Percentiles rank a stretch among this genome's conserved stretches.
Evolutionary conservation across 2,113 vertebrate genomes (phyloP).

Genomic region (Panthera tigris): DNA sequence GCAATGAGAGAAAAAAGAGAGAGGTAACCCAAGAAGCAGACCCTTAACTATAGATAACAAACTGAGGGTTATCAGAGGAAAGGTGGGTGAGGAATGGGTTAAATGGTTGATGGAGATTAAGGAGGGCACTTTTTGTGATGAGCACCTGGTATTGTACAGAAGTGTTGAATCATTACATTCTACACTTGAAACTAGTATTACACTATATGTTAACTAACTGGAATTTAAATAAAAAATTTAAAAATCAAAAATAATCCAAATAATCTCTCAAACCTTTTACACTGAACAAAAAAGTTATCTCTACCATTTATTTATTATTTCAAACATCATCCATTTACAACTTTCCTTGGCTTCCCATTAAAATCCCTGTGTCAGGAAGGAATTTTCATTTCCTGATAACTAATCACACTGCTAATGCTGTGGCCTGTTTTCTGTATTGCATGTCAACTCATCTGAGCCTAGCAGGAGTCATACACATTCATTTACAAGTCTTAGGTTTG

Average conservation of each 20-base stretch:
- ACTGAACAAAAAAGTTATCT: background rate
- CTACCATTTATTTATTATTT: background rate
- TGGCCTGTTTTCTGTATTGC: background rate
- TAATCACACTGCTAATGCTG: background rate
- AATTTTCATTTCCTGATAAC: background rate
- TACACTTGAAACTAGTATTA: background rate
- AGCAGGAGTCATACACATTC: background rate
- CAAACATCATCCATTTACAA: background rate
- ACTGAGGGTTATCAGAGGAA: background rate
- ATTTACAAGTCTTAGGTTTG: background rate
- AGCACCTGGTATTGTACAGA: background rate
- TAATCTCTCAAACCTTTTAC: background rate
- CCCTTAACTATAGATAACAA: background rate
- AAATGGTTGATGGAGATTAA: too few species aligned
- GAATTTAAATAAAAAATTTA: background rate
- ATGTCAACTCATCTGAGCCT: background rate
- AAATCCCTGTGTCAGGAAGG: background rate
- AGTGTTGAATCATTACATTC: background rate
- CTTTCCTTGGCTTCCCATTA: background rate
- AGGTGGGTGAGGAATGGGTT: background rate
- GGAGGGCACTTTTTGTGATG: background rate
- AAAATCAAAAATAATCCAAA: background rate
- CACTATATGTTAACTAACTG: background rate
- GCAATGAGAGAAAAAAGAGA: background rate
- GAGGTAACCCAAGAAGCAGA: background rate